A percentile compares a stretch with the other conserved stretches of the same genome.
Conservation (phyloP, 2,888 invertebrate species). For the Unio pictorum region DNA sequence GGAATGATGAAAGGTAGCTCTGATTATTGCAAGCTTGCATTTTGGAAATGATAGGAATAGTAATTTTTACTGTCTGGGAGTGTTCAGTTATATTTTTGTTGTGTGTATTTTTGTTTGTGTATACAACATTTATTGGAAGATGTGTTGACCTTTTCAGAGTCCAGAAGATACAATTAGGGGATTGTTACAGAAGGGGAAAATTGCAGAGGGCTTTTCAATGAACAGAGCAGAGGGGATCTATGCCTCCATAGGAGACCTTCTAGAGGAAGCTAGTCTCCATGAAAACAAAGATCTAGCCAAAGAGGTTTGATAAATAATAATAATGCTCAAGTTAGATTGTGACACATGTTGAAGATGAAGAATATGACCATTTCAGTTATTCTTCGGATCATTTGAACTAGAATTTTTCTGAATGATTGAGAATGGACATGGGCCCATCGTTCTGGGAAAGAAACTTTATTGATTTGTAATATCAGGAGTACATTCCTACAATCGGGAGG, state of each 20-base stretch:
- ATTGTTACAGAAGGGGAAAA: slow-evolving; percentile 25
- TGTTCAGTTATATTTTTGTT: background rate
- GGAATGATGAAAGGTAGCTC: no score
- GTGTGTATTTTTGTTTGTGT: background rate
- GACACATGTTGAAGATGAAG: no score
- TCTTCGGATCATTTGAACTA: no score
- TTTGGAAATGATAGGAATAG: no score
- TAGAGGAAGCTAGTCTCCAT: slow-evolving; percentile 14
- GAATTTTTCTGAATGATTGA: no score
- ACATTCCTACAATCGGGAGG: no score
- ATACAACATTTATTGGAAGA: background rate
- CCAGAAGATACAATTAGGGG: slow-evolving; percentile 16
- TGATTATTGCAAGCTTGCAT: no score
- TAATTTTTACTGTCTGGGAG: background rate
- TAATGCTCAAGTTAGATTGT: no score
- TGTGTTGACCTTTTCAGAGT: slow-evolving; percentile 6
- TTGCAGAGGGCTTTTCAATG: slow-evolving; percentile 40
- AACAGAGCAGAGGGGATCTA: slow-evolving; percentile 37
- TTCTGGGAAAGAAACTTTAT: no score
- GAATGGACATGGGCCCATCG: no score
- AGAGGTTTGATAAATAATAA: slow-evolving; percentile 13
- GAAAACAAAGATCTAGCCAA: slow-evolving; percentile 21
- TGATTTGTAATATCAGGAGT: no score
- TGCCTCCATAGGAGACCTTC: slow-evolving; percentile 19
- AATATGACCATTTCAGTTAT: no score